Conservation (phyloP, 2,797 vertebrate genomes). For the Bucorvus abyssinicus region DNA sequence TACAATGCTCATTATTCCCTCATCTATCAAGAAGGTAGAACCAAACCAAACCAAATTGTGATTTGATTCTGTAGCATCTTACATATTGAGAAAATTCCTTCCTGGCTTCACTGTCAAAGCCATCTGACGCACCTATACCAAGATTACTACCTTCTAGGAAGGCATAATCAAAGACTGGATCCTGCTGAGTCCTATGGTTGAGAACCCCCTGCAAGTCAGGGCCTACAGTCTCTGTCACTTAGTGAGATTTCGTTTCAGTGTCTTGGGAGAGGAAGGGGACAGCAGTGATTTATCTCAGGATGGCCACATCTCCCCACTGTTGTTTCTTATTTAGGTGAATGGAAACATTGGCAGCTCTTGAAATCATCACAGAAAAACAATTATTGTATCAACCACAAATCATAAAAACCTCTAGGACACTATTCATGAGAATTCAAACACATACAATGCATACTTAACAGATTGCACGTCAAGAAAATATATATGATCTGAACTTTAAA, state of each 20-base stretch:
- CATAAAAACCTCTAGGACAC: neutral
- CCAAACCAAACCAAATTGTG: neutral
- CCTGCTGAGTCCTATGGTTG: rapidly evolving
- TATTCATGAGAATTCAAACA: neutral
- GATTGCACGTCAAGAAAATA: neutral
- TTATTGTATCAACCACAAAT: neutral
- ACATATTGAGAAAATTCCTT: neutral
- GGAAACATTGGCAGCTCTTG: neutral
- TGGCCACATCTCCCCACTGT: neutral
- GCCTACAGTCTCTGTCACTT: neutral
- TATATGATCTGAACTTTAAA: neutral
- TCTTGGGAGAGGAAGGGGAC: neutral
- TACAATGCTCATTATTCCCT: neutral
- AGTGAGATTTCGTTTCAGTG: neutral
- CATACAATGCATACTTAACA: neutral
- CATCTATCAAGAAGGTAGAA: neutral
- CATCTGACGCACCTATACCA: neutral
- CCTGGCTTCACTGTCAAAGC: neutral
- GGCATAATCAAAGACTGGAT: neutral
- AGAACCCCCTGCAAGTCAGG: neutral
- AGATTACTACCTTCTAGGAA: neutral
- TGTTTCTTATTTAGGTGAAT: neutral
- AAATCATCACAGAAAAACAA: neutral
- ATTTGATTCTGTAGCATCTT: neutral
- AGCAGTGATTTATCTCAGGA: neutral